Evolutionary conservation across 2,888 invertebrate genomes (phyloP).

Genomic region (Cephus pygmeus): DNA sequence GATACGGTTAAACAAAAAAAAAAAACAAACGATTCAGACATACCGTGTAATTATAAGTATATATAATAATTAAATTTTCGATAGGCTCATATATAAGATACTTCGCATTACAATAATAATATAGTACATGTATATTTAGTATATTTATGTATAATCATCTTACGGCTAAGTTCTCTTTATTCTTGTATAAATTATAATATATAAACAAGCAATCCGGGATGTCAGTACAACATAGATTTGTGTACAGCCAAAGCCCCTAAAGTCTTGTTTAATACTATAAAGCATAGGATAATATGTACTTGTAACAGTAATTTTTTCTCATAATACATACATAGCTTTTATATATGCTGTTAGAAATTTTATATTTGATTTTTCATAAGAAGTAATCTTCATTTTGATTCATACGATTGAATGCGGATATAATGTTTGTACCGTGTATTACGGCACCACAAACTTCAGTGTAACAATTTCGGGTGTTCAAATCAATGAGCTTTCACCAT

Average conservation of each 20-base stretch:
- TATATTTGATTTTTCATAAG: neutral
- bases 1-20: neutral
- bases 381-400: neutral
- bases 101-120: conserved; percentile 37
- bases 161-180: conserved; percentile 10
- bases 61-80: conserved; percentile 41
- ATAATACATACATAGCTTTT: neutral
- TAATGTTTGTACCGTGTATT: neutral
- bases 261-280: conserved; percentile 36
- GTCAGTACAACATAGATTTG: conserved; percentile 33
- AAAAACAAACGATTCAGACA: neutral
- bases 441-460: neutral
- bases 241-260: conserved; percentile 43
- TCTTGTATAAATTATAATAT: conserved; percentile 48
- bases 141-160: conserved; percentile 7
- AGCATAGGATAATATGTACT: conserved; percentile 22
- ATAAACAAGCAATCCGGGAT: conserved; percentile 49
- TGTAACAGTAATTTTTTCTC: neutral
- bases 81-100: conserved; percentile 41
- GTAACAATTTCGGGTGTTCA: neutral
- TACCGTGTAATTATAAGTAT: conserved; percentile 6
- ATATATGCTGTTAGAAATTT: neutral
- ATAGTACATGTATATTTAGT: conserved; percentile 15
- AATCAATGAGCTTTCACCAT: neutral
- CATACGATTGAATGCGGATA: neutral